Evolutionary conservation across 1,140 invertebrate species (phyloP), one percentile per base, ranked within the genome.

Genomic region (Lethrus apterus): DNA sequence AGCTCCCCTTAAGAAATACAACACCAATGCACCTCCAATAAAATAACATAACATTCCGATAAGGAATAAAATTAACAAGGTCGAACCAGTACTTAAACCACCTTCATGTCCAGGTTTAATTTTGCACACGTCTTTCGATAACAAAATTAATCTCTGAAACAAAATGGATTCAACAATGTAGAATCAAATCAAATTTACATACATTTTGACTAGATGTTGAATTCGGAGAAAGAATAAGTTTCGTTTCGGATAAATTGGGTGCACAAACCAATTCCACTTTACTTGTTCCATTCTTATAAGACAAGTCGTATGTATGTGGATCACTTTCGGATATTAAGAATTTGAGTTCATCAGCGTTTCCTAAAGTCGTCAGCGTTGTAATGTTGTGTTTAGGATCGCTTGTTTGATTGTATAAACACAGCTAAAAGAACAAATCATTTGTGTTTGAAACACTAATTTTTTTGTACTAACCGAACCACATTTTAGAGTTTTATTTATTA

Each of bases 1-100:
- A 5, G 75, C 75, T 13, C 75, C 74, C 67, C 74, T 70, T 9
- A 74, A 53, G 57, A 74, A 77, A 59, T 73, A 71, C 59, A 74
- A 70, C 0, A 74, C 68, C 24, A 67, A 64, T 52, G 66, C 65
- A 29, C 74, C 75, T 14, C 59, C 59, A 42, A 66, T 9, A 34
- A 66, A 56, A 42, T 66, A 66, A 24, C 58, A 35, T 1, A 43
- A 17, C 26, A 40, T 18, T 24, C 44, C 18, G 9, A 59, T 46
- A 35, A 60, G 58, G 7, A 60, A 52, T 33, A 63, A 52, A 11
- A 63, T 43, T 5, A 64, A 40, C 35, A 66, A 55, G 9, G 53
- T 49, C 15, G 60, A 56, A 17, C 62, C 62, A 10, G 46, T 55
- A 50, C 64, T 66, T 18, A 59, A 18, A 7, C 50, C 48, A 10